Base-by-base conservation (phyloP, 2,888 invertebrate species). In the Torymus tubicola region DNA sequence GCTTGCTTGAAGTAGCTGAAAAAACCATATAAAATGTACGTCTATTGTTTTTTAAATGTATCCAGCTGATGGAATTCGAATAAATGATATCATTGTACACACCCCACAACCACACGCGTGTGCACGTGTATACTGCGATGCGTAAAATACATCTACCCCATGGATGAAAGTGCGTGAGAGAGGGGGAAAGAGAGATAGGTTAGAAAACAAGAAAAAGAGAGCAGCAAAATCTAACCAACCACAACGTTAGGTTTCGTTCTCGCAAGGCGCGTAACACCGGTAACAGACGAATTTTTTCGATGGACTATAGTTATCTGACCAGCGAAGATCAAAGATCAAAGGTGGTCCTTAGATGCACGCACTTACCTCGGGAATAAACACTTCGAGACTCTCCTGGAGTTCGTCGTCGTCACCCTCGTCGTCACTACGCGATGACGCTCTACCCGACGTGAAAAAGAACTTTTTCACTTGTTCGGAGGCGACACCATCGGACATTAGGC, bases 371-470 rank as follows among this genome's bases (percentile, higher is more conserved):
- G 96, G 96, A 87, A 97, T 96, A 84, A 95, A 93, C 84, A 97
- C 94, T 92, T 96, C 96, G 86, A 97, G 91, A 86, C 93, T 93
- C 89, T 96, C 95, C 91, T 94, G 94, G 80, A 73, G 79, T 90
- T 92, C 93, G 84, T 87, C 91, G 90, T 92, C 93, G 84, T 87
- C 91, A 83, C 14, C 81, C 52, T 77, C 71, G 42, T 81, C 82
- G 42, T 42, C 42, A 42, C 42, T 42, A 18, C 42, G 42, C 16
- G 80, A 69, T 8, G 75, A 65, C 12, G 72, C 92, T 87, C 92
- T 92, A 88, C 93, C 94, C 82, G 95, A 95, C 82, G 95, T 94
- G 91, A 96, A 97, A 85, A 96, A 93, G 91, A 96, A 96, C 91
- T 95, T 96, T 92, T 96, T 96, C 89, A 96, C 92, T 91, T 96